Evolutionary conservation across 2,888 invertebrate genomes (phyloP).

Genomic region (Cheilosia scutellata): DNA sequence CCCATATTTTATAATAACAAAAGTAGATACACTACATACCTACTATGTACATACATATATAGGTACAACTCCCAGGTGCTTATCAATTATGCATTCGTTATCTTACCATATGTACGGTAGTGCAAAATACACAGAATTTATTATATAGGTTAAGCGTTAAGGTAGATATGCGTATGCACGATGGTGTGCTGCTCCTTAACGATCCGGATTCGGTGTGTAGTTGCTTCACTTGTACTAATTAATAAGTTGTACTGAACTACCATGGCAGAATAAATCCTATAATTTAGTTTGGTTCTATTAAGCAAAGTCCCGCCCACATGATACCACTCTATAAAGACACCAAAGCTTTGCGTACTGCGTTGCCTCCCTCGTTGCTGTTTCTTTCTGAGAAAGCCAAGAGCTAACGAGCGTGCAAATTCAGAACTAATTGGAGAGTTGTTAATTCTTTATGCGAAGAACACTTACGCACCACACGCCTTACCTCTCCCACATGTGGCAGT

Average conservation of each 20-base stretch:
- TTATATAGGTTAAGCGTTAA: conserved; percentile 31
- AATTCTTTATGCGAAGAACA: conserved; percentile 58
- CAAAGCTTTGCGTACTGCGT: background rate
- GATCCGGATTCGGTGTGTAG: conserved; percentile 24
- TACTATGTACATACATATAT: background rate
- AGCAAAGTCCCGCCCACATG: conserved; percentile 49
- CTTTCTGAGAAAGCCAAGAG: conserved; percentile 6
- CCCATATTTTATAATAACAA: background rate
- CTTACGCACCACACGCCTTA: conserved; percentile 59
- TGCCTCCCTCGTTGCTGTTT: background rate
- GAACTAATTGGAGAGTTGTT: conserved; percentile 65
- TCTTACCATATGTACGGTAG: conserved; percentile 37
- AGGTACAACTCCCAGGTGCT: conserved; percentile 37
- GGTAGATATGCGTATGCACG: conserved; percentile 9
- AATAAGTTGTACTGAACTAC: conserved; percentile 62
- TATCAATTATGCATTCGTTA: conserved; percentile 63
- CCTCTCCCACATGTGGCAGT: conserved; percentile 26
- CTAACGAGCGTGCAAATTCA: conserved; percentile 54
- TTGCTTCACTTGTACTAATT: conserved; percentile 47
- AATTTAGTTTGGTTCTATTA: conserved; percentile 64
- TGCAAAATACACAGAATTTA: conserved; percentile 46
- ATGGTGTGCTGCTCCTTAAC: conserved; percentile 28
- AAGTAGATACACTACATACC: background rate
- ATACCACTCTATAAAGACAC: conserved; percentile 24
- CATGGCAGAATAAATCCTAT: conserved; percentile 63